Conservation (phyloP, 2,797 vertebrate genomes). For the Alcedo atthis region DNA sequence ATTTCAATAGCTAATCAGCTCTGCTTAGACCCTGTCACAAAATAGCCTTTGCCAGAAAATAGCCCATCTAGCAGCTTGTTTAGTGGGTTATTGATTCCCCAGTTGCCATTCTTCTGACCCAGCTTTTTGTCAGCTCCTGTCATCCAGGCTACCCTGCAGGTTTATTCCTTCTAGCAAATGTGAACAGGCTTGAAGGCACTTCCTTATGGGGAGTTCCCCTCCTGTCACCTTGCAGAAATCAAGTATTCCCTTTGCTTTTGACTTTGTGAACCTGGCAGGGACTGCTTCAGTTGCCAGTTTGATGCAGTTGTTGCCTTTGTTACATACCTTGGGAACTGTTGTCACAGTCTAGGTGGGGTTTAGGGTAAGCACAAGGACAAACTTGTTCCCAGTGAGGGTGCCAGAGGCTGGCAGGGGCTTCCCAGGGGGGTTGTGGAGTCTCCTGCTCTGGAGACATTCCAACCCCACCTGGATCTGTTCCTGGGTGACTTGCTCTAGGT, state of each 20-base stretch:
- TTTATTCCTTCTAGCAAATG: neutral
- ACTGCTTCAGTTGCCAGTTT: neutral
- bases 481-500: no score
- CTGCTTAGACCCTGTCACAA: neutral
- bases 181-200: neutral
- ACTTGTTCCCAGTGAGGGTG: no score
- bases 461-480: no score
- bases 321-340: neutral
- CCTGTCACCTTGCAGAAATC: neutral
- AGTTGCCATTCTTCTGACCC: neutral
- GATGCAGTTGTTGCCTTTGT: neutral
- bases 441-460: no score
- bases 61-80: neutral
- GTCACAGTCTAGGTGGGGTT: accelerated
- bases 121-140: neutral
- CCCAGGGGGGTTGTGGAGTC: no score
- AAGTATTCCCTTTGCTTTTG: neutral
- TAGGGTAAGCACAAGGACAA: no score
- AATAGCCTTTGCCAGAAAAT: conserved; percentile 17
- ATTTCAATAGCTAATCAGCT: conserved; percentile 8
- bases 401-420: no score
- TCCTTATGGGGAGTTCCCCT: neutral
- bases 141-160: neutral
- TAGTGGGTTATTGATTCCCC: neutral
- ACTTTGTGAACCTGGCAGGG: neutral